phyloP scores from a whole-genome alignment of 1,140 invertebrate genomes.

The Marisa cornuarietis region DNA sequence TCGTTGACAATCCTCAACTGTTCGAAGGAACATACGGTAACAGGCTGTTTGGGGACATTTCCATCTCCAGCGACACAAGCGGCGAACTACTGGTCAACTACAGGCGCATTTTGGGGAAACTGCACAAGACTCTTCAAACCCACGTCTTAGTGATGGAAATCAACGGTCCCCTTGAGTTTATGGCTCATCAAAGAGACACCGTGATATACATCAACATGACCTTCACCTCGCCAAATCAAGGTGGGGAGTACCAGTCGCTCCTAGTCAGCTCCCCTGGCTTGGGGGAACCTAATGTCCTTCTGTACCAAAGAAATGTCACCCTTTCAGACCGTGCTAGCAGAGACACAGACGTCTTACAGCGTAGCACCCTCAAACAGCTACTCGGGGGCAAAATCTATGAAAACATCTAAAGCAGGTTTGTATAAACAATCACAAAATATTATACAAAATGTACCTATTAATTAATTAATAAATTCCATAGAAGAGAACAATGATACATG shows the following conservation, averaged over 20 bases:
- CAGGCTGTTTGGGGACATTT: slow-evolving; percentile 7
- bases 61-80: background rate
- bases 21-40: slow-evolving; percentile 4
- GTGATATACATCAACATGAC: slow-evolving; percentile 4
- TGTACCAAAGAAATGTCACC: no score
- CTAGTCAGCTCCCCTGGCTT: no score
- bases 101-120: background rate
- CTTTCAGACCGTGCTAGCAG: no score
- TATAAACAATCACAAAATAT: no score
- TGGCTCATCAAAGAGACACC: background rate
- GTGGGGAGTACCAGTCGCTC: background rate
- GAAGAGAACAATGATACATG: no score
- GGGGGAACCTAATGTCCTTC: no score
- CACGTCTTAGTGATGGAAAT: slow-evolving; percentile 6
- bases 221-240: background rate
- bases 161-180: background rate
- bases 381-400: no score
- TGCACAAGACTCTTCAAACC: background rate
- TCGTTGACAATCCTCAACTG: background rate
- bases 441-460: no score
- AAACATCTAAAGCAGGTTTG: no score
- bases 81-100: background rate
- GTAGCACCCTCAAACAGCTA: no score
- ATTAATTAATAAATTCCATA: no score
- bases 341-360: no score